Percentiles rank a stretch among this genome's conserved stretches.
Conservation (phyloP, 2,888 invertebrate genomes). For the Esperia sulphurella region DNA sequence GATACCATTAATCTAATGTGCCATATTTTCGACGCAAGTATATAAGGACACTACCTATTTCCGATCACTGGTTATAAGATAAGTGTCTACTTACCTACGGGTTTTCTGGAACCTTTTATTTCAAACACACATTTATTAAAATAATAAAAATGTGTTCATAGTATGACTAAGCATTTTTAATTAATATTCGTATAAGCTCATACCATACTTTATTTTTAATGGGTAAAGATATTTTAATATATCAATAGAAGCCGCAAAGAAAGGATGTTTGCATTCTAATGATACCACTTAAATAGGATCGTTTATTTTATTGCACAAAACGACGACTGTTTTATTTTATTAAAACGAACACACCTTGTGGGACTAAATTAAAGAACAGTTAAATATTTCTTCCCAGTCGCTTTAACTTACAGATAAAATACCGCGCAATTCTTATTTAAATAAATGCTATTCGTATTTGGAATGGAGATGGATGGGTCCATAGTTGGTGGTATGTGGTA, state of each 20-base stretch:
- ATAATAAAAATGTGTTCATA: not conserved
- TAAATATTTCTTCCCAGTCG: not conserved
- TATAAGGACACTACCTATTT: too few relatives aligned
- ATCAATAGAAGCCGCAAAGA: slow-evolving; percentile 11
- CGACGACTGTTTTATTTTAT: slow-evolving; percentile 21
- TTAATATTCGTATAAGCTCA: slow-evolving; percentile 17
- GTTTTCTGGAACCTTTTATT: too few relatives aligned
- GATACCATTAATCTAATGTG: too few relatives aligned
- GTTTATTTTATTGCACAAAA: slow-evolving; percentile 20
- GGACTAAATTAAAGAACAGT: slow-evolving; percentile 3
- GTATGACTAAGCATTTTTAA: slow-evolving; percentile 11
- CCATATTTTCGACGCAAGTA: too few relatives aligned
- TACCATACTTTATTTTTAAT: not conserved
- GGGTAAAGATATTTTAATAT: not conserved
- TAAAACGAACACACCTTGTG: slow-evolving; percentile 17
- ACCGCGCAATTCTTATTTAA: too few relatives aligned
- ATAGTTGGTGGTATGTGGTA: too few relatives aligned
- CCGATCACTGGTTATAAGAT: too few relatives aligned
- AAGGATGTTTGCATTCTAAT: slow-evolving; percentile 18
- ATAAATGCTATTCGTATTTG: too few relatives aligned
- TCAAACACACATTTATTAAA: too few relatives aligned
- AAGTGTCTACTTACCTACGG: too few relatives aligned
- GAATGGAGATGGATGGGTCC: too few relatives aligned
- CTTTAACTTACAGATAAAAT: not conserved
- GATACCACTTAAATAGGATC: slow-evolving; percentile 14